Base-by-base conservation (phyloP, 92 coral and sea anemone genomes). In the Phenganax subtilis region DNA sequence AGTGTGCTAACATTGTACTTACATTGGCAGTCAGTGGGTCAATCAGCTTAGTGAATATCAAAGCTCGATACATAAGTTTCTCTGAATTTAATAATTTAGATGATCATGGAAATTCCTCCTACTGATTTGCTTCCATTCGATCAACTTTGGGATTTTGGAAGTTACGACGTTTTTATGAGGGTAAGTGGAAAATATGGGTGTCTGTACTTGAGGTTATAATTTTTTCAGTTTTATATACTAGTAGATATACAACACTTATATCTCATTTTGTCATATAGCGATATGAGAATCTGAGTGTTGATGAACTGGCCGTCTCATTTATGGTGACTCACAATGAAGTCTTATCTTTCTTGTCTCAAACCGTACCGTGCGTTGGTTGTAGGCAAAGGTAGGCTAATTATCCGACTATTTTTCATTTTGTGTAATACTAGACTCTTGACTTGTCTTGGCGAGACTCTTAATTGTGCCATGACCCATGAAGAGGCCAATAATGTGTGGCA, bases 21-120 rank as follows among this genome's bases (percentile, higher is more conserved):
- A 20, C 25, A 20, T 20, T 20, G 25, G 25, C 47, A 1, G 5
- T 5, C 47, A 37, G 47, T 37, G 47, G 47, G 47, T 37, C 5
- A 37, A 37, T 1, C 47, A 37, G 47, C 47, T 5, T 1, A 37
- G 5, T 37, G 47, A 37, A 37, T 37, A 37, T 37, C 47, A 37
- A 37, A 37, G 47, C 47, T 37, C 47, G 47, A 37, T 37, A 37
- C 5, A 1, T 37, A 37, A 37, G 47, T 37, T 37, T 37, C 47
- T 37, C 47, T 5, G 47, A 37, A 37, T 37, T 37, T 37, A 1
- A 37, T 37, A 37, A 37, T 56, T 37, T 71, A 96, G 99, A 92
- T 96, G 93, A 93, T 96, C 15, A 96, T 96, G 99, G 97, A 96
- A 85, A 92, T 96, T 84, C 99, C 99, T 0, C 91, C 91, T 77